These are phyloP conservation scores for Synanceia verrucosa DNA, from an alignment of 2,797 vertebrate species.

Conservation along the genomic window DNA sequence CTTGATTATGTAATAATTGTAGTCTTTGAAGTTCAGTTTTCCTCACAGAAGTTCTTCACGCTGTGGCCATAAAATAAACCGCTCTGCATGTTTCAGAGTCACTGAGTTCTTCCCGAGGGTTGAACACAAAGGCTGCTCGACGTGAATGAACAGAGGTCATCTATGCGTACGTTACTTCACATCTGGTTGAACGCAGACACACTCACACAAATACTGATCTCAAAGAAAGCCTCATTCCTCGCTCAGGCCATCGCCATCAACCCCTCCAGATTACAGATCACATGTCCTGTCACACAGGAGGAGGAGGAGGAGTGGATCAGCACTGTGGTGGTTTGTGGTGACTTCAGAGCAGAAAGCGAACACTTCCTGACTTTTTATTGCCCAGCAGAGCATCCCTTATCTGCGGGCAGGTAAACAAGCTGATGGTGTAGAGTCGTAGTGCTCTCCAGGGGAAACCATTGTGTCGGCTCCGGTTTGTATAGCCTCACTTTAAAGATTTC, in stretches of 20 bases:
- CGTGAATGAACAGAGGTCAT: conserved; percentile 25
- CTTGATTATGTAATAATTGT: not conserved
- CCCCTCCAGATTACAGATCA: conserved; percentile 70
- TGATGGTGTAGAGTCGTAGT: not conserved
- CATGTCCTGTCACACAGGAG: conserved; percentile 57
- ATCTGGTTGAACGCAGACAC: conserved; percentile 5
- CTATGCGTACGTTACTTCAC: conserved; percentile 1
- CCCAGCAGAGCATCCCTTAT: not conserved
- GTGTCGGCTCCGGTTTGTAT: conserved; percentile 54
- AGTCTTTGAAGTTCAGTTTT: conserved; percentile 13
- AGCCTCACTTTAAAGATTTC: conserved; percentile 68
- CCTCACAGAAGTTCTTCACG: conserved; percentile 41
- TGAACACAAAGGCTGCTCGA: conserved; percentile 15
- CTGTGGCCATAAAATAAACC: conserved; percentile 44
- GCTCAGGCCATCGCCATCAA: conserved; percentile 24
- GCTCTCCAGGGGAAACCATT: conserved; percentile 46
- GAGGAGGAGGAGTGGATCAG: conserved; percentile 23
- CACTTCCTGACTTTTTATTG: conserved; percentile 17
- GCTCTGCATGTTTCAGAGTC: conserved; percentile 28
- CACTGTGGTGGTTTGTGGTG: not conserved
- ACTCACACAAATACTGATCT: not conserved
- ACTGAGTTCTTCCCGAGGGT: conserved; percentile 17
- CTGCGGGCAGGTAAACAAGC: conserved; percentile 7
- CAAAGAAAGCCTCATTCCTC: conserved; percentile 36
- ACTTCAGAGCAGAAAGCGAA: conserved; percentile 8